Base-by-base conservation (phyloP, 2,888 invertebrate genomes). In the Melikaiella ostensackeni region DNA sequence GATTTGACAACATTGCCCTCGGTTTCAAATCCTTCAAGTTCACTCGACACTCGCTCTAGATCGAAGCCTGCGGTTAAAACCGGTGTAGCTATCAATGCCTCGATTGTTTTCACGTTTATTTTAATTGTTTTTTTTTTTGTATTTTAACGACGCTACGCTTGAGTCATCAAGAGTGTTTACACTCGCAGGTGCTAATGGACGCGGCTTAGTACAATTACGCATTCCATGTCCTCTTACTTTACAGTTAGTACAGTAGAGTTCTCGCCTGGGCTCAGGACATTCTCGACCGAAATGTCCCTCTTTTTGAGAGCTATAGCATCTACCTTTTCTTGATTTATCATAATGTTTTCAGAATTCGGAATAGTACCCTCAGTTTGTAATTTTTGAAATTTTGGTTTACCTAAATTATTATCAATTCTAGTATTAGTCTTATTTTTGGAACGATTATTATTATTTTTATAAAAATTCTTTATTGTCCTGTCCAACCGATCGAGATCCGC, bases 231-330 rank as follows among this genome's bases (percentile, higher is more conserved):
- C 74, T 7, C 24, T 75, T 27, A 74, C 35, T 74, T 76, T 76
- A 33, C 78, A 78, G 5, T 76, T 70, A 11, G 50, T 66, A 24
- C 76, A 76, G 5, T 27, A 24, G 38, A 21, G 30, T 33, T 38
- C 66, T 2, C 57, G 38, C 21, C 42, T 78, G 2, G 73, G 75
- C 21, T 75, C 73, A 5, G 63, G 27, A 30, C 78, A 78, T 19
- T 70, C 13, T 11, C 42, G 61, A 16, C 35, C 19, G 13, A 11
- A 61, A 42, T 82, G 79, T 3, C 77, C 79, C 2, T 19, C 24
- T n/a, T 76, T 75, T 7, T 73, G 24, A 50, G 79, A 82, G 13
- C 7, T 74, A 16, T n/a, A 77, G n/a, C 78, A 80, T 42, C 76
- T 76, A n/a, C 75, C 50, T 2, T 59, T 30, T 11, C 42, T 63